These are phyloP conservation scores for Craniophora ligustri DNA, from an alignment of 2,888 invertebrate species.

Conservation along the genomic window DNA sequence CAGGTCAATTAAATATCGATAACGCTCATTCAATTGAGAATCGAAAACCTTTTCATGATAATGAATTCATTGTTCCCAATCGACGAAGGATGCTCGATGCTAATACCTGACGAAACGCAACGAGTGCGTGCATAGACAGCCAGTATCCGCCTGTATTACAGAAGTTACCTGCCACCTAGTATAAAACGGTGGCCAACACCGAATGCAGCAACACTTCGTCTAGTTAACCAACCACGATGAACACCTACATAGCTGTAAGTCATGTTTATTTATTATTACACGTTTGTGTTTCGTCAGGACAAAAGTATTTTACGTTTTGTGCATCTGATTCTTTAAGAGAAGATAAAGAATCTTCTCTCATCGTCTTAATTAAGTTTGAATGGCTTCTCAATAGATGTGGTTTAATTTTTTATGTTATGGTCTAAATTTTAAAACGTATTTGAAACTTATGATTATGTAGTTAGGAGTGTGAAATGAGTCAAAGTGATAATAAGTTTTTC, in stretches of 20 bases:
- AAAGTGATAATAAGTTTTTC: too few relatives aligned
- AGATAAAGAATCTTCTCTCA: not conserved
- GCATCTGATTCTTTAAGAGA: too few relatives aligned
- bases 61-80: constrained; percentile 48
- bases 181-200: constrained; percentile 33
- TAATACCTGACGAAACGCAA: constrained; percentile 55
- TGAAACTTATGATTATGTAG: too few relatives aligned
- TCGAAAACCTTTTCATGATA: constrained; percentile 29
- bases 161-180: constrained; percentile 17
- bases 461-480: too few relatives aligned
- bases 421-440: too few relatives aligned
- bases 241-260: constrained; percentile 81
- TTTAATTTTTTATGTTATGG: too few relatives aligned
- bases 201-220: constrained; percentile 72
- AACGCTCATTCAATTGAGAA: too few relatives aligned
- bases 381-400: too few relatives aligned
- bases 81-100: constrained; percentile 59
- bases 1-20: too few relatives aligned
- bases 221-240: constrained; percentile 73
- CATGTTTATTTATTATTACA: constrained; percentile 2
- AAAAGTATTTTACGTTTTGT: not conserved
- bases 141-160: constrained; percentile 50
- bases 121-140: constrained; percentile 41
- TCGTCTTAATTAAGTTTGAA: too few relatives aligned
- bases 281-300: not conserved